These are phyloP conservation scores for Galbula dea DNA, from an alignment of 2,113 vertebrate species.

Conservation along the genomic window DNA sequence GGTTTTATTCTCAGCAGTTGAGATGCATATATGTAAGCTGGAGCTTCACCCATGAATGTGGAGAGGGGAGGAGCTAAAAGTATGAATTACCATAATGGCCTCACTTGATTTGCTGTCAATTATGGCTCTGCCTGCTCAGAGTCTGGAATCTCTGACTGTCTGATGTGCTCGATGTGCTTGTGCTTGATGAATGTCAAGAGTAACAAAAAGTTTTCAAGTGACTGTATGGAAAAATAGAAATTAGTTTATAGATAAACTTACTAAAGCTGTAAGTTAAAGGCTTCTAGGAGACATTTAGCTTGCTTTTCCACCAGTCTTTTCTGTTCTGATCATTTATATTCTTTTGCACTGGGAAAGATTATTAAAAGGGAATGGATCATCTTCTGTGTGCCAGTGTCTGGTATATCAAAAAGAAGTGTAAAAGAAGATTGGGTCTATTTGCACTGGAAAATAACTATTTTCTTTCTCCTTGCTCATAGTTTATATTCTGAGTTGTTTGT, in stretches of 20 bases:
- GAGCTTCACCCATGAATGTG: neutral
- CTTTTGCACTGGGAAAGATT: neutral
- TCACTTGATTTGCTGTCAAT: neutral
- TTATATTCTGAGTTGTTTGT: neutral
- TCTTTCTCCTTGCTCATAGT: neutral
- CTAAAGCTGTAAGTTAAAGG: neutral
- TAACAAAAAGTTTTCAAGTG: neutral
- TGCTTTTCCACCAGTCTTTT: neutral
- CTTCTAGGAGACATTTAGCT: neutral
- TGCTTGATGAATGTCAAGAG: neutral
- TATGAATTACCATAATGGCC: neutral
- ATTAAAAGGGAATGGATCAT: neutral
- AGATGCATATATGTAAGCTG: neutral
- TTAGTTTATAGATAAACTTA: neutral
- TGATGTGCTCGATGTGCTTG: too few species aligned
- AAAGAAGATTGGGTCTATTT: neutral
- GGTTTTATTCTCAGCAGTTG: neutral
- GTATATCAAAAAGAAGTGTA: neutral
- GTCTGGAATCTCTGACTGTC: neutral
- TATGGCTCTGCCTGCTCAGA: neutral
- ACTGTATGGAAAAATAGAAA: neutral
- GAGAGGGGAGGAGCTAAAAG: neutral
- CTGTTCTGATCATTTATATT: neutral
- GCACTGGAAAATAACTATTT: neutral
- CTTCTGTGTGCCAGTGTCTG: neutral